Percentiles rank a stretch among this genome's conserved stretches.
Evolutionary conservation across 1,140 invertebrate species (phyloP).

Genomic region (Harlomillsia oculata): DNA sequence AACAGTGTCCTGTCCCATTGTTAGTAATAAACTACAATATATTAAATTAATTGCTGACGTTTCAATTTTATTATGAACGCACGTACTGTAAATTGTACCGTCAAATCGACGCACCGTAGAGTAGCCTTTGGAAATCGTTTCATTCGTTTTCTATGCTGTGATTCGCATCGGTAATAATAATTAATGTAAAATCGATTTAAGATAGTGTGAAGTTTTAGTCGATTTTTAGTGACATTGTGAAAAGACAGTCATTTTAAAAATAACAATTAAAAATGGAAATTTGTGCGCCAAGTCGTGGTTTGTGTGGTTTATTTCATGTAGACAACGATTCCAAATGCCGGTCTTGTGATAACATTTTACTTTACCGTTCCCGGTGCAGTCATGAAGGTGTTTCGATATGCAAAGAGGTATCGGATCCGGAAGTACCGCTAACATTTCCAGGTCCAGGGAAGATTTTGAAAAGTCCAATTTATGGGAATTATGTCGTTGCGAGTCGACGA

Average conservation of each 20-base stretch:
- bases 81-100: too few relatives aligned
- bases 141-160: too few relatives aligned
- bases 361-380: background rate
- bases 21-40: too few relatives aligned
- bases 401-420: background rate
- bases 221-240: background rate
- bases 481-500: conserved; percentile 22
- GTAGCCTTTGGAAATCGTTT: too few relatives aligned
- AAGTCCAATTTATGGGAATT: conserved; percentile 20
- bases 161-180: too few relatives aligned
- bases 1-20: too few relatives aligned
- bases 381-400: background rate
- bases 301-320: background rate
- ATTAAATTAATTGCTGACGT: too few relatives aligned
- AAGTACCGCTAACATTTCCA: conserved; percentile 6
- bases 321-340: background rate
- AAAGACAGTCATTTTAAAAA: too few relatives aligned
- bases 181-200: too few relatives aligned
- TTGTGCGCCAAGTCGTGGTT: background rate
- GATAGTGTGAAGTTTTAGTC: background rate
- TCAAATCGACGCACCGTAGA: too few relatives aligned
- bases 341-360: background rate
- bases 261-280: too few relatives aligned
- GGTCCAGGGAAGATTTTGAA: conserved; percentile 2
- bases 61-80: too few relatives aligned